Conservation (phyloP, 2,113 vertebrate genomes). For the Amblyornis subalaris region DNA sequence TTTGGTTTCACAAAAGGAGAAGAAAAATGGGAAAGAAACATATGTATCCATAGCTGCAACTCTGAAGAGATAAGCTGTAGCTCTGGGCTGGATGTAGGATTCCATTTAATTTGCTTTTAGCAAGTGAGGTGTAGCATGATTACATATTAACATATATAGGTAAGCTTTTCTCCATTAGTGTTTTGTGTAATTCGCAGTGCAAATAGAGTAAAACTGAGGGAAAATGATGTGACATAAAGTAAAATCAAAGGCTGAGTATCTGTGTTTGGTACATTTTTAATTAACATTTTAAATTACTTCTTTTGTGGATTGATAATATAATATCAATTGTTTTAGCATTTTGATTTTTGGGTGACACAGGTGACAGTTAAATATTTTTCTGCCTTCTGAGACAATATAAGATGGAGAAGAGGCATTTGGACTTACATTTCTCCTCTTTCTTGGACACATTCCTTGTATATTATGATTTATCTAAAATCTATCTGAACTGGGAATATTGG, state of each 20-base stretch:
- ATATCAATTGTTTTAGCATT: not conserved
- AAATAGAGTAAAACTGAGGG: not conserved
- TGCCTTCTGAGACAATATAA: not conserved
- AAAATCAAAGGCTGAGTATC: not conserved
- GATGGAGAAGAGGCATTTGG: not conserved
- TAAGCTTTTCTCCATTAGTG: not conserved
- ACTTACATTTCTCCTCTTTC: not conserved
- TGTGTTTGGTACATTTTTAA: not conserved
- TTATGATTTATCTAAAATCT: not conserved
- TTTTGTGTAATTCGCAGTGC: not conserved
- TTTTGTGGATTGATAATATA: not conserved
- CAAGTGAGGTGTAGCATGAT: not conserved
- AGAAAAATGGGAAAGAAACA: not conserved
- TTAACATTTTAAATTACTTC: not conserved
- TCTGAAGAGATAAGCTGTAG: not conserved
- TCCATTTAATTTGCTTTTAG: not conserved
- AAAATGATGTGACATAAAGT: not conserved
- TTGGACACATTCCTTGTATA: not conserved
- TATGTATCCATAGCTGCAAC: not conserved
- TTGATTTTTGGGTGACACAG: not conserved
- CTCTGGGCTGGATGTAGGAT: not conserved
- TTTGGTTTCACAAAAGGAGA: not conserved
- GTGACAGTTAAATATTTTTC: not conserved
- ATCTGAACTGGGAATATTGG: not conserved
- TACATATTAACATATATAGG: not conserved